These are phyloP conservation scores for Drosophila ustulata DNA, from an alignment of 2,888 invertebrate genomes.

Conservation along the genomic window DNA sequence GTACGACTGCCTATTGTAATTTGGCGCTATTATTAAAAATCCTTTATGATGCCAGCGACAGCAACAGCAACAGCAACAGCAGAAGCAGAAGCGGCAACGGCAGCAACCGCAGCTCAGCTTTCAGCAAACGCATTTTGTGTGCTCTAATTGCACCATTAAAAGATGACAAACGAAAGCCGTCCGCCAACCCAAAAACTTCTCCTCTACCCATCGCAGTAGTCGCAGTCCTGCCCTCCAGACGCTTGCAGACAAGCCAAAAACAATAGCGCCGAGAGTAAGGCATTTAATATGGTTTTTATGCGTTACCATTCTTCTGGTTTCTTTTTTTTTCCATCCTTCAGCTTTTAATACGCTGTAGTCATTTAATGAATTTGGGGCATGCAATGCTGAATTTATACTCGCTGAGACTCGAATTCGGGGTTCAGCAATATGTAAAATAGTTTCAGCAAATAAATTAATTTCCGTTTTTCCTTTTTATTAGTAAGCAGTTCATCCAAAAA, in stretches of 20 bases:
- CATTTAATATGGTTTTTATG: conserved; percentile 79
- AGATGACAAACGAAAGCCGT: conserved; percentile 72
- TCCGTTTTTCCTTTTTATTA: too few relatives aligned
- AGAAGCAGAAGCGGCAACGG: conserved; percentile 20
- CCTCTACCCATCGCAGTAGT: background rate
- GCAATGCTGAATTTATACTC: background rate
- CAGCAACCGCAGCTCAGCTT: conserved; percentile 69
- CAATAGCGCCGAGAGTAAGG: conserved; percentile 54
- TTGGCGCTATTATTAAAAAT: conserved; percentile 80
- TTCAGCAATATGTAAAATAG: background rate
- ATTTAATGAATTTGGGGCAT: conserved; percentile 2
- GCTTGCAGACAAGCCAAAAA: conserved; percentile 42
- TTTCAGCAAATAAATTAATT: background rate
- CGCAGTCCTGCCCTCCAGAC: conserved; percentile 26
- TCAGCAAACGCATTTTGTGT: conserved; percentile 78
- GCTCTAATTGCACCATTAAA: conserved; percentile 80
- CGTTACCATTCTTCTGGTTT: conserved; percentile 48
- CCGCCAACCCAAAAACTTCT: conserved; percentile 4
- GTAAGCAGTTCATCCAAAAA: background rate
- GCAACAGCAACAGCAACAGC: conserved; percentile 16
- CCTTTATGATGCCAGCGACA: conserved; percentile 73
- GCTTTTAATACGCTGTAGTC: conserved; percentile 35
- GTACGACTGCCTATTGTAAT: conserved; percentile 72
- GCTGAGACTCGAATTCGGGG: background rate
- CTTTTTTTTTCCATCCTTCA: conserved; percentile 5